Conservation (phyloP, 35 echinoderm and acorn worm species). For the Chiridota heheva region DNA sequence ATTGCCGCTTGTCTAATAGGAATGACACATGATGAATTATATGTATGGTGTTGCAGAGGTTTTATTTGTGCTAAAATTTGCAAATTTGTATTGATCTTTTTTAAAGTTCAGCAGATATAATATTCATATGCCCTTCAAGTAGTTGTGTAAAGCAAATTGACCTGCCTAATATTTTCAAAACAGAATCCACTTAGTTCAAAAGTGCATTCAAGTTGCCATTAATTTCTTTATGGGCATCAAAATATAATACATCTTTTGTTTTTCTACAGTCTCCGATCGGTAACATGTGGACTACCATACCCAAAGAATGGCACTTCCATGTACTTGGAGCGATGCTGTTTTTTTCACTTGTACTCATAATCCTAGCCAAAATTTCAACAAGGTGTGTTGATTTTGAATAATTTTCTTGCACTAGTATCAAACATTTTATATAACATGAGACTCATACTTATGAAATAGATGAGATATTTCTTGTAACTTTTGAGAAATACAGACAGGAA, state of each 20-base stretch:
- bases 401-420: background rate
- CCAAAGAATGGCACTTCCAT: conserved; percentile 57
- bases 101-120: background rate
- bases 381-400: conserved; percentile 40
- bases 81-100: background rate
- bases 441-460: background rate
- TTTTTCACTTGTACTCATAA: conserved; percentile 63
- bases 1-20: too few species aligned
- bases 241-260: background rate
- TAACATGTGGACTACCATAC: conserved; percentile 59
- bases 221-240: background rate
- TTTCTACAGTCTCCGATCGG: conserved; percentile 60
- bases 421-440: background rate
- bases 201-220: background rate
- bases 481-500: background rate
- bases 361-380: conserved; percentile 73
- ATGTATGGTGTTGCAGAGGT: too few species aligned
- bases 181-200: background rate
- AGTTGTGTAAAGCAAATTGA: background rate
- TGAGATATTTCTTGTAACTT: background rate
- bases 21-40: too few species aligned
- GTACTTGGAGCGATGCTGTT: conserved; percentile 48
- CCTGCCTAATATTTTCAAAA: background rate
- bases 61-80: too few species aligned
- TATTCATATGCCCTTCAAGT: background rate